phyloP scores from a whole-genome alignment of 2,113 vertebrate genomes.

The Bubo bubo region DNA sequence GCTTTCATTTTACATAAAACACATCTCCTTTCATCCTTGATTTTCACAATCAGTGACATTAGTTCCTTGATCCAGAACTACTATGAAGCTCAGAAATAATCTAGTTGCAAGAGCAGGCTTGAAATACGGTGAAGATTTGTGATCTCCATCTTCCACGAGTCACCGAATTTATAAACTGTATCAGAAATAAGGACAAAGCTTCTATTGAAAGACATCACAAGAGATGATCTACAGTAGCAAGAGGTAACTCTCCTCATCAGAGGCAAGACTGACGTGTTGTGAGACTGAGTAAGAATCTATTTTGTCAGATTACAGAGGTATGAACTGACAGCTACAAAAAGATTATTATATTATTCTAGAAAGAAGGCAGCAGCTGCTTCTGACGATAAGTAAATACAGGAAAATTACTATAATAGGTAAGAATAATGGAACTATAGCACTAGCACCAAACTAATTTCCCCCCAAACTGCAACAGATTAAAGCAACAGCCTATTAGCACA shows the following conservation, averaged over 20 bases:
- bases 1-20: not conserved
- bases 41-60: not conserved
- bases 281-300: not conserved
- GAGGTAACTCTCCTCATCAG: slow-evolving; percentile 1
- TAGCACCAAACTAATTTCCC: not conserved
- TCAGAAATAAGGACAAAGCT: not conserved
- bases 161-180: not conserved
- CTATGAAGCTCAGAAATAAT: not conserved
- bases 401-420: not conserved
- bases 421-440: not conserved
- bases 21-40: not conserved
- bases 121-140: not conserved
- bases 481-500: not conserved
- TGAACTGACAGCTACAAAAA: slow-evolving; percentile 33
- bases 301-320: slow-evolving; percentile 25
- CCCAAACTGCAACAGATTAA: not conserved
- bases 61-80: not conserved
- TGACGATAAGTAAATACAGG: not conserved
- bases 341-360: not conserved
- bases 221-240: not conserved
- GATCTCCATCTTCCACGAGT: not conserved
- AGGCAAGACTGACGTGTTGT: not conserved
- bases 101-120: not conserved
- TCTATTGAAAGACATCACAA: not conserved
- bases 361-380: not conserved